These are phyloP conservation scores for Sturmia bella DNA, from an alignment of 2,888 invertebrate species.

Conservation along the genomic window DNA sequence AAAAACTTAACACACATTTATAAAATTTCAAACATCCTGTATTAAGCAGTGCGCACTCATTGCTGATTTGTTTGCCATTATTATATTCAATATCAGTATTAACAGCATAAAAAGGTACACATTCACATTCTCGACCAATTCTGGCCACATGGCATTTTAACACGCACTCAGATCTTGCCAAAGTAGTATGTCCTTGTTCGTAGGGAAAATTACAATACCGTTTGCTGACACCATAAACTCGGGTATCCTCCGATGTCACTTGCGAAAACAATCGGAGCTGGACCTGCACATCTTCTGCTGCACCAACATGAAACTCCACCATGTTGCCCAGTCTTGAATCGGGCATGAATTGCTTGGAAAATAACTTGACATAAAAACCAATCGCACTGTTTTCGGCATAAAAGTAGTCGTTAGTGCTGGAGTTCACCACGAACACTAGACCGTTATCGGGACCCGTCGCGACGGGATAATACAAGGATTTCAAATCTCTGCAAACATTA, in stretches of 20 bases:
- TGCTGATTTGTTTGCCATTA: background rate
- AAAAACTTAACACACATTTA: constrained; percentile 71
- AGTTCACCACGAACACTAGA: constrained; percentile 74
- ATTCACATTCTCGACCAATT: constrained; percentile 73
- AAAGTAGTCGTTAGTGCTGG: constrained; percentile 74
- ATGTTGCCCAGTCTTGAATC: constrained; percentile 69
- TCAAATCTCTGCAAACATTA: constrained; percentile 11
- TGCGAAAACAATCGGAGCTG: constrained; percentile 70
- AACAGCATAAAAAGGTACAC: constrained; percentile 74
- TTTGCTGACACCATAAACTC: constrained; percentile 67
- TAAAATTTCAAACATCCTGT: constrained; percentile 74
- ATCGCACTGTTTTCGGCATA: constrained; percentile 64
- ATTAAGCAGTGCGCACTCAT: constrained; percentile 74
- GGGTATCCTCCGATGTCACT: constrained; percentile 69
- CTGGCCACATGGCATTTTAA: constrained; percentile 73
- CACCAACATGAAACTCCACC: constrained; percentile 70
- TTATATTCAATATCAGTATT: constrained; percentile 49
- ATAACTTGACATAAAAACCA: constrained; percentile 74
- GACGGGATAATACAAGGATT: constrained; percentile 44
- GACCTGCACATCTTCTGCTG: constrained; percentile 71
- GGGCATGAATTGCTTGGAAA: constrained; percentile 71
- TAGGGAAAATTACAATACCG: constrained; percentile 75
- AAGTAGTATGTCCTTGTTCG: constrained; percentile 69
- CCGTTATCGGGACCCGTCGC: constrained; percentile 68
- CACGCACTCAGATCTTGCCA: constrained; percentile 74